Conservation (phyloP, 2,113 vertebrate genomes). For the Lates calcarifer region DNA sequence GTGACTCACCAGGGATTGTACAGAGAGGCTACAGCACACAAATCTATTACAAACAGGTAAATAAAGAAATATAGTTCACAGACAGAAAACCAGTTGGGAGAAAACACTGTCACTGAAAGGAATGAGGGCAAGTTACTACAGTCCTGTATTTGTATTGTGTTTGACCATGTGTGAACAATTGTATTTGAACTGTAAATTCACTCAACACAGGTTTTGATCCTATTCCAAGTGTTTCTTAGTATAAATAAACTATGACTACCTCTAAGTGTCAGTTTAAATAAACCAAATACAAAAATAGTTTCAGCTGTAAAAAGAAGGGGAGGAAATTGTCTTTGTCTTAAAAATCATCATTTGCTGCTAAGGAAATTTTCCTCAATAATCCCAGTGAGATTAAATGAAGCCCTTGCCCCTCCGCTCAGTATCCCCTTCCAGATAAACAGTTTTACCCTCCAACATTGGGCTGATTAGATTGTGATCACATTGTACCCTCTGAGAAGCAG, state of each 20-base stretch:
- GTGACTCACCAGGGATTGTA: slow-evolving; percentile 48
- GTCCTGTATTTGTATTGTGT: not conserved
- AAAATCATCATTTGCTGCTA: not conserved
- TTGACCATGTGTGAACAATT: not conserved
- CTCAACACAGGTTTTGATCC: not conserved
- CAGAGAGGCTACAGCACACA: slow-evolving; percentile 31
- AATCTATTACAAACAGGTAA: slow-evolving; percentile 44
- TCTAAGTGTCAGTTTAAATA: not conserved
- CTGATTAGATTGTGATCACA: slow-evolving; percentile 5
- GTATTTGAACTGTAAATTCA: not conserved
- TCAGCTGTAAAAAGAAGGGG: not conserved
- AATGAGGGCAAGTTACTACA: not conserved
- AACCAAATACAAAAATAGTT: not conserved
- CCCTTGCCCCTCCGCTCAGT: not conserved
- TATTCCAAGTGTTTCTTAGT: not conserved
- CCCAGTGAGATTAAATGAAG: slow-evolving; percentile 6
- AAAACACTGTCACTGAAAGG: not conserved
- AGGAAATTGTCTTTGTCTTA: no score
- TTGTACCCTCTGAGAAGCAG: not conserved
- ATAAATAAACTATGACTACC: not conserved
- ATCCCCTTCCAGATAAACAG: not conserved
- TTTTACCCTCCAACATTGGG: not conserved
- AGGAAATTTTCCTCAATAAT: not conserved
- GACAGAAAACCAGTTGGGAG: not conserved
- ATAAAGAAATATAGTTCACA: slow-evolving; percentile 12